Base-by-base conservation (phyloP, 2,888 invertebrate species). In the Antheraea yamamai region DNA sequence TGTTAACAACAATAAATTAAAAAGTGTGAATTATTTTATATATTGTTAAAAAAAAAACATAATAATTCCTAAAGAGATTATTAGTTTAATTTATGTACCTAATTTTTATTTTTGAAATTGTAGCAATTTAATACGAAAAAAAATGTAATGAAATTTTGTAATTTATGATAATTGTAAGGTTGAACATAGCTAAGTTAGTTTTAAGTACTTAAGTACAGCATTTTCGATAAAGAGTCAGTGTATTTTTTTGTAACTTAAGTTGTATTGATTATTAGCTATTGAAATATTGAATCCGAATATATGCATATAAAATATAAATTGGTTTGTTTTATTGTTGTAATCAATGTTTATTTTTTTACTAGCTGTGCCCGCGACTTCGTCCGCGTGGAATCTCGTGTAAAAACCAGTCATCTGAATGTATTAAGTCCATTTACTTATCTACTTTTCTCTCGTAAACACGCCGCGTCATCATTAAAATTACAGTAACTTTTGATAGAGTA, bases 261-360 rank as follows among this genome's bases (percentile, higher is more conserved):
- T 94, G 89, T 92, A 92, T 88, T 92, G 90, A 92, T 92, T 91
- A 91, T 85, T 94, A 94, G 92, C 88, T 93, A 93, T 92, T 92
- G 91, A 93, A 92, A 92, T 93, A 94, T 92, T 94, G 90, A 94
- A 94, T 91, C 93, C 91, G 92, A 94, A 93, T 94, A 94, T 94
- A 95, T 93, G 91, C 93, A 92, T 94, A 93, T 92, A 93, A 92
- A 94, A 93, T 91, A 89, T 89, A 91, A 75, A 77, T 76, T 35
- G 64, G 75, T 78, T 88, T 83, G 85, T 91, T 91, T 91, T 79
- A 88, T 89, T 90, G 84, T 64, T 76, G 8, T 16, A 66, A 1
- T 30, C 61, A 61, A 61, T 7, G 1, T 4, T 7, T 39, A 39
- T 39, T 39, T 39, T 39, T 35, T n/a, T n/a, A n/a, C n/a, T n/a